Conservation (phyloP, 2,113 vertebrate species). For the Furnarius figulus region DNA sequence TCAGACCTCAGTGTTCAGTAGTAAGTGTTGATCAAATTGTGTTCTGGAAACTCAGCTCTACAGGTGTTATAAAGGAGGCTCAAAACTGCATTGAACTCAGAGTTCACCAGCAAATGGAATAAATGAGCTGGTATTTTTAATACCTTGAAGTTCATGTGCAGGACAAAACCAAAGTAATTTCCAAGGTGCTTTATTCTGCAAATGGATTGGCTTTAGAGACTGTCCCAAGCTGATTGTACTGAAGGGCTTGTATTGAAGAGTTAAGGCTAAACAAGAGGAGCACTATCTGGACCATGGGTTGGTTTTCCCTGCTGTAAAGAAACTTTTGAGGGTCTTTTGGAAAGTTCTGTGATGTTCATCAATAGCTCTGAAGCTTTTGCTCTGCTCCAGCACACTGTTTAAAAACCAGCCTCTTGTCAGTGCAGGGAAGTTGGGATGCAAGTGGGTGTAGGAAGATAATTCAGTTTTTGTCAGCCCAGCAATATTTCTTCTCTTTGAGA, state of each 20-base stretch:
- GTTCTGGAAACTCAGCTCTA: neutral
- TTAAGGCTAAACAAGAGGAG: neutral
- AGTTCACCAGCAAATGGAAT: neutral
- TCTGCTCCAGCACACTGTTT: neutral
- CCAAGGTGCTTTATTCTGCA: neutral
- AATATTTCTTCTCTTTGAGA: neutral
- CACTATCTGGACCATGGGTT: neutral
- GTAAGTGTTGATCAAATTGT: neutral
- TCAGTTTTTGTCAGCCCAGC: neutral
- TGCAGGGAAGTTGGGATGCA: neutral
- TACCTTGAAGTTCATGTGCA: neutral
- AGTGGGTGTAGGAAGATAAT: neutral
- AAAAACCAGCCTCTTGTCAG: neutral
- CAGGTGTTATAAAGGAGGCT: neutral
- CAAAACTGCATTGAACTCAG: neutral
- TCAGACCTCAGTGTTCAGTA: neutral
- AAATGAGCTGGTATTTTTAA: neutral
- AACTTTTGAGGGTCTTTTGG: neutral
- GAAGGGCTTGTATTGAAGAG: neutral
- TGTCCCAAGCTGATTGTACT: neutral
- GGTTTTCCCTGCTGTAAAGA: neutral
- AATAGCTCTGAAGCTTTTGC: neutral
- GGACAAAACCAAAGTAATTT: neutral
- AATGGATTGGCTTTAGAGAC: too few relatives aligned
- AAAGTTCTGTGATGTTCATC: neutral